Percentiles rank a stretch among this genome's conserved stretches.
Conservation (phyloP, 2,797 vertebrate species). For the Rhinophrynus dorsalis region DNA sequence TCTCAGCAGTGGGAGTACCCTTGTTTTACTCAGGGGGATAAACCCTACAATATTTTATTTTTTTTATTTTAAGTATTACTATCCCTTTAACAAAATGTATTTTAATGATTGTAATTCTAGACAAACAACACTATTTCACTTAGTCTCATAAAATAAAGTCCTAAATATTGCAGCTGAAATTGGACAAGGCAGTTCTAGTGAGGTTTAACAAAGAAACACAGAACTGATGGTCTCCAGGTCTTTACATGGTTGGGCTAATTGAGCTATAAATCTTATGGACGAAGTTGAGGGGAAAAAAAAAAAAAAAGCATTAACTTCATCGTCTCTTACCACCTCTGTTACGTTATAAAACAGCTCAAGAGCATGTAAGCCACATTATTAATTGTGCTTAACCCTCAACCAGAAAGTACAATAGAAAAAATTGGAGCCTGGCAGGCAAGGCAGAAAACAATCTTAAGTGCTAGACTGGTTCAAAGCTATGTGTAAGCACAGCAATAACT, state of each 20-base stretch:
- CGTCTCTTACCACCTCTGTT: conserved; percentile 8
- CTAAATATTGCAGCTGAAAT: not conserved
- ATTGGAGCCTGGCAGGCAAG: conserved; percentile 3
- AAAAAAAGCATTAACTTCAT: conserved; percentile 9
- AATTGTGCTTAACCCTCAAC: conserved; percentile 40
- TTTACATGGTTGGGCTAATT: not conserved
- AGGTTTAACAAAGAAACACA: conserved; percentile 50
- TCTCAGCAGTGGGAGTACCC: too few species aligned
- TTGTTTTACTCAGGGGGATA: too few species aligned
- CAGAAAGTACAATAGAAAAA: conserved; percentile 1
- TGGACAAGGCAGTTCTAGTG: conserved; percentile 14
- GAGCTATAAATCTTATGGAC: conserved; percentile 20
- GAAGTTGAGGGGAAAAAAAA: conserved; percentile 3
- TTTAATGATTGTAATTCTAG: too few species aligned
- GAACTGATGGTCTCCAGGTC: not conserved
- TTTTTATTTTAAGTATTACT: too few species aligned
- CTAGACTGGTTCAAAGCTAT: conserved; percentile 30
- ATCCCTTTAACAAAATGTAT: too few species aligned
- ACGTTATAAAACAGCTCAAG: conserved; percentile 24
- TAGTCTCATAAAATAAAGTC: too few species aligned
- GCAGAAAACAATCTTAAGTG: conserved; percentile 12
- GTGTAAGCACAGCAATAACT: conserved; percentile 50
- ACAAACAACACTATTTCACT: too few species aligned
- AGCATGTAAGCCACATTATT: conserved; percentile 34
- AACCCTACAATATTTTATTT: too few species aligned